Percentiles rank a stretch among this genome's conserved stretches.
These are phyloP conservation scores for Halcyon malimbica DNA, from an alignment of 2,113 vertebrate genomes.

Conservation along the genomic window DNA sequence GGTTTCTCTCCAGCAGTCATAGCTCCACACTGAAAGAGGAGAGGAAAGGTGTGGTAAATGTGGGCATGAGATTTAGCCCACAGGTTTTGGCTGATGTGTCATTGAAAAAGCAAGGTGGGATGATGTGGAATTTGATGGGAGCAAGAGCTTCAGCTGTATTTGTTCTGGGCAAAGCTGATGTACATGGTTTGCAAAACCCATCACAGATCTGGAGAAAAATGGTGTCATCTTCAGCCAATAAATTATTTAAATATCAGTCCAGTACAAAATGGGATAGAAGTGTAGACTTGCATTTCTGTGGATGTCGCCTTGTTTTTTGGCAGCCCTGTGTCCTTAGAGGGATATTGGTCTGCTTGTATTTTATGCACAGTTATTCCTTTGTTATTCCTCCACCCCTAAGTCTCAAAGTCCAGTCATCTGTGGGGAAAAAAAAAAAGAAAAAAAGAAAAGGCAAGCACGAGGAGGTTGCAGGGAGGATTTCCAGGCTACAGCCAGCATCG, in stretches of 20 bases:
- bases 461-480: background rate
- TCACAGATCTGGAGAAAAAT: background rate
- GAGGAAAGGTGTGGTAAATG: fast-evolving
- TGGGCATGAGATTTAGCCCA: background rate
- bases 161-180: background rate
- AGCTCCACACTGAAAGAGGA: background rate
- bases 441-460: fast-evolving
- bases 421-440: background rate
- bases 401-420: background rate
- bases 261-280: background rate
- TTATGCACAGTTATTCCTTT: background rate
- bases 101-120: background rate
- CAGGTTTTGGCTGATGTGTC: background rate
- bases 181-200: background rate
- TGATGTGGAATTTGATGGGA: background rate
- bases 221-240: background rate
- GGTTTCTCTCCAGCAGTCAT: background rate
- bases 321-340: background rate
- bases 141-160: fast-evolving
- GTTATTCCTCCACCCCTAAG: background rate
- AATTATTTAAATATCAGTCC: background rate
- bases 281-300: background rate
- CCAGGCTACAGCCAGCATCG: background rate
- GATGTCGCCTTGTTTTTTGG: background rate
- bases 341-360: background rate